phyloP scores from a whole-genome alignment of 2,113 vertebrate species.

The Otis tarda region DNA sequence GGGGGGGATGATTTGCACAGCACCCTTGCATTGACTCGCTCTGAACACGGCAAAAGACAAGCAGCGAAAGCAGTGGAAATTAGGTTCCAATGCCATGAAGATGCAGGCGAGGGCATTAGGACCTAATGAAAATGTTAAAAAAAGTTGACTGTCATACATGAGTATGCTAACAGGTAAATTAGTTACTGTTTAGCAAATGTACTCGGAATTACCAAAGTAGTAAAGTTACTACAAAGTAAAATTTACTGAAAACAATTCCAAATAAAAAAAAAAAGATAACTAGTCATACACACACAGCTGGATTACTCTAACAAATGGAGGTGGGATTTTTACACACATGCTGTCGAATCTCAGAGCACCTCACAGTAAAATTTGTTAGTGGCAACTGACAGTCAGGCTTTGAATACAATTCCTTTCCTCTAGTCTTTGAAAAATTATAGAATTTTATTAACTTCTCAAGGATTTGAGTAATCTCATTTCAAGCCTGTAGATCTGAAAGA shows the following conservation, averaged over 20 bases:
- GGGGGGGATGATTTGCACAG: neutral
- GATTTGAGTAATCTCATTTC: neutral
- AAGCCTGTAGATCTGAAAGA: neutral
- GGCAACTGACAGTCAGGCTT: neutral
- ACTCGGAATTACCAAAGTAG: neutral
- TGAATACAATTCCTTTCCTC: neutral
- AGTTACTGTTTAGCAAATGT: neutral
- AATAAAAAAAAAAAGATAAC: neutral
- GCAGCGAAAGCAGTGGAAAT: neutral
- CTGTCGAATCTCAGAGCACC: neutral
- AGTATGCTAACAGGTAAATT: neutral
- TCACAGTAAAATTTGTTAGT: neutral
- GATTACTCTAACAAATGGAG: neutral
- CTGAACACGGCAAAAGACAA: neutral
- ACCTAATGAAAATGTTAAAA: neutral
- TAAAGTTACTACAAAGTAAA: neutral
- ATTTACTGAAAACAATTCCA: neutral
- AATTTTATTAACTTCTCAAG: neutral
- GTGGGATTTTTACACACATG: neutral
- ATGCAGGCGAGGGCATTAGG: neutral
- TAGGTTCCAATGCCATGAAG: neutral
- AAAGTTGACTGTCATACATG: neutral
- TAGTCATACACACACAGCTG: rapidly evolving
- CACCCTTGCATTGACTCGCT: neutral
- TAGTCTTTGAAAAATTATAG: neutral